Conservation (phyloP, 2,113 vertebrate genomes). For the Rallus limicola region DNA sequence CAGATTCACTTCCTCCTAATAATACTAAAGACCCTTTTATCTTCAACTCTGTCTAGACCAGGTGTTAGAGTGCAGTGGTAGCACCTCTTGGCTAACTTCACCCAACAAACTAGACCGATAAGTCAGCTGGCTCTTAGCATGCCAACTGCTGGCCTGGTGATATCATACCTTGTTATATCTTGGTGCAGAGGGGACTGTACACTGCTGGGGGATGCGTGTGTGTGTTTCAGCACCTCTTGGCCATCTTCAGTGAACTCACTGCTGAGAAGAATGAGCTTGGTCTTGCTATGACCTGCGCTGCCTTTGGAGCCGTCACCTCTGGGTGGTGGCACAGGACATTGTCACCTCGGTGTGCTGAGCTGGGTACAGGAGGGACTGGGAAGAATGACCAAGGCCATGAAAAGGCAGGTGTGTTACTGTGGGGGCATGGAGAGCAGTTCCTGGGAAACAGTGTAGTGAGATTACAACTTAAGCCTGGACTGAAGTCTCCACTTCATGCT, state of each 20-base stretch:
- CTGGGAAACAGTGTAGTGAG: neutral
- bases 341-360: neutral
- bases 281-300: neutral
- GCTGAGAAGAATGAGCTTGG: neutral
- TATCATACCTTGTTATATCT: neutral
- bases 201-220: accelerated
- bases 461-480: neutral
- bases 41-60: neutral
- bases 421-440: neutral
- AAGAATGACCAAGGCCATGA: neutral
- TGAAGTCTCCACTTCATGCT: neutral
- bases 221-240: neutral
- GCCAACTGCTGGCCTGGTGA: neutral
- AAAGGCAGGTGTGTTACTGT: neutral
- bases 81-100: neutral
- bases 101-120: neutral
- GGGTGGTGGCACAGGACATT: accelerated
- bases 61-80: neutral
- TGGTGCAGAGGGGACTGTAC: neutral
- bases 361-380: neutral
- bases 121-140: neutral
- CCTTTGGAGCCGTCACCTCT: neutral
- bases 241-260: neutral
- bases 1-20: neutral
- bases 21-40: neutral